Percentiles rank a stretch among this genome's conserved stretches.
Conservation (phyloP, 2,113 vertebrate genomes). For the Solenodon paradoxus region DNA sequence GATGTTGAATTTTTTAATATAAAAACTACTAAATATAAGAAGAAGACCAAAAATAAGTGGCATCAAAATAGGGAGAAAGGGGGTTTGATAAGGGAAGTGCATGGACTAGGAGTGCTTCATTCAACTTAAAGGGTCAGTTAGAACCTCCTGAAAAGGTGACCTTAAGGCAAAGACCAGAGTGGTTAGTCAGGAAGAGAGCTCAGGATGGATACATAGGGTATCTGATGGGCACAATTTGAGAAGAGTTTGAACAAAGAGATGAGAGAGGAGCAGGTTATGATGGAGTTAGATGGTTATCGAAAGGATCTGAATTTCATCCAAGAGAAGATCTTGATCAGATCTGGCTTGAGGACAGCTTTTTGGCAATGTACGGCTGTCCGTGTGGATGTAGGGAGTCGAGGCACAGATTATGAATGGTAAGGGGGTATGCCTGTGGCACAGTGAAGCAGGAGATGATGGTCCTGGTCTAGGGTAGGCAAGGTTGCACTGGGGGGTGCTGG, state of each 20-base stretch:
- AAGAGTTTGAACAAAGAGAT: background rate
- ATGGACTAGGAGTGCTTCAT: background rate
- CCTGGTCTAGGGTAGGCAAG: too few species aligned
- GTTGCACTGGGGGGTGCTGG: background rate
- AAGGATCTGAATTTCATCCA: background rate
- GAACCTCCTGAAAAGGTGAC: background rate
- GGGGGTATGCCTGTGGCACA: background rate
- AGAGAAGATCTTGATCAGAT: background rate
- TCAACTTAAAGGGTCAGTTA: background rate
- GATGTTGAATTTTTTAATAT: background rate
- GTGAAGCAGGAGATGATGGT: background rate
- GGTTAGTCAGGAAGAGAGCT: background rate
- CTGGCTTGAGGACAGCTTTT: background rate
- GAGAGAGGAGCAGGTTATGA: background rate
- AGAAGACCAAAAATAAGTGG: background rate
- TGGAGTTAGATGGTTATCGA: background rate
- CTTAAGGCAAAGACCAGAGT: background rate
- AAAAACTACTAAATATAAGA: background rate
- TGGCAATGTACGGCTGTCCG: background rate
- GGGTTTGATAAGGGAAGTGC: background rate
- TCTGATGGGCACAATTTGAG: background rate
- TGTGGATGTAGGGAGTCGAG: too few species aligned
- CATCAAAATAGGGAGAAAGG: background rate
- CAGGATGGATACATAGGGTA: rapidly evolving
- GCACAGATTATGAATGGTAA: background rate